Conservation (phyloP, 2,113 vertebrate genomes). For the Corythoichthys intestinalis region DNA sequence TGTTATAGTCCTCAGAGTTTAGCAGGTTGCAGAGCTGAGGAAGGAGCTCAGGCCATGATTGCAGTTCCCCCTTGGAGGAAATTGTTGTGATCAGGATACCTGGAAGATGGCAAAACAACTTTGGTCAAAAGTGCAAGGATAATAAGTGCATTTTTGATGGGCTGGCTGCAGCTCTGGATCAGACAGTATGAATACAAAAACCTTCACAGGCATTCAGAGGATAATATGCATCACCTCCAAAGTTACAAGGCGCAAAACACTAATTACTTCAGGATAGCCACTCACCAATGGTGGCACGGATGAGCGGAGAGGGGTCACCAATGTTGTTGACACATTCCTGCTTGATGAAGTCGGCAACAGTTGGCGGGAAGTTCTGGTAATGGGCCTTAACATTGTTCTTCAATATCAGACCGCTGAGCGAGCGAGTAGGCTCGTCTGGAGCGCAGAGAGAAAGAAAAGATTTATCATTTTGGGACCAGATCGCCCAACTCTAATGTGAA, state of each 20-base stretch:
- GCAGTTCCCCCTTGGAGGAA: conserved; percentile 90
- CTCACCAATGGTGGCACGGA: conserved; percentile 88
- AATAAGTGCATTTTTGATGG: not conserved
- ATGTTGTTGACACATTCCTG: conserved; percentile 93
- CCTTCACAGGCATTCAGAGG: conserved; percentile 45
- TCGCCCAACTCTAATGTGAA: not conserved
- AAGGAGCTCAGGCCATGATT: conserved; percentile 91
- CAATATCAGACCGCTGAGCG: conserved; percentile 89
- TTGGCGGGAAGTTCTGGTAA: conserved; percentile 87
- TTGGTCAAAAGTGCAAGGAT: not conserved
- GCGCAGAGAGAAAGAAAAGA: not conserved
- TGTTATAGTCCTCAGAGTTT: conserved; percentile 95
- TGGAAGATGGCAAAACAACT: conserved; percentile 33
- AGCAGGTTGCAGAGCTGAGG: conserved; percentile 94
- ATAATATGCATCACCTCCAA: conserved; percentile 59
- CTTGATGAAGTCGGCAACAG: conserved; percentile 91
- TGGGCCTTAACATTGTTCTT: conserved; percentile 98
- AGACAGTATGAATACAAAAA: conserved; percentile 67
- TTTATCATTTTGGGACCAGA: not conserved
- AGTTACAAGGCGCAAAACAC: not conserved
- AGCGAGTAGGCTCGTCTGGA: conserved; percentile 89
- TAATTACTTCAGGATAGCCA: not conserved
- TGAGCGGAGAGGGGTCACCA: conserved; percentile 87
- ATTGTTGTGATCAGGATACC: conserved; percentile 95
- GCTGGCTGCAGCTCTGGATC: conserved; percentile 42